phyloP scores from a whole-genome alignment of 2,797 vertebrate genomes.

The Heterohyrax brucei region DNA sequence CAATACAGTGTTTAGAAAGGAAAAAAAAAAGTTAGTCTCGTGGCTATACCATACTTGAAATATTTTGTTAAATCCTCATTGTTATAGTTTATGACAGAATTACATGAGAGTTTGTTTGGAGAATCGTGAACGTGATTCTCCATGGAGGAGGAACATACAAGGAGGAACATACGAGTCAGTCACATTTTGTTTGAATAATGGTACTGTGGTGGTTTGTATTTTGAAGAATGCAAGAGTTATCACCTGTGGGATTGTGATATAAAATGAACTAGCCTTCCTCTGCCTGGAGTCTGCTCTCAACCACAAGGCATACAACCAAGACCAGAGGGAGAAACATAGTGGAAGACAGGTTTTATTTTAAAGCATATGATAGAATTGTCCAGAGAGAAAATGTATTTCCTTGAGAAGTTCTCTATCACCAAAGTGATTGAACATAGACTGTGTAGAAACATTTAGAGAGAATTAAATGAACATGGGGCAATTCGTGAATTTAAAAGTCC shows the following conservation, averaged over 20 bases:
- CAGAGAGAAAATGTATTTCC: neutral
- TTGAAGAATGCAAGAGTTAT: constrained; percentile 8
- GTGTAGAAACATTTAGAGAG: neutral
- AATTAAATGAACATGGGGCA: neutral
- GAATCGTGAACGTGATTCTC: neutral
- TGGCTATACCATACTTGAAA: neutral
- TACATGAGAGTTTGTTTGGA: constrained; percentile 4
- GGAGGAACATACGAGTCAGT: neutral
- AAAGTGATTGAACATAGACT: neutral
- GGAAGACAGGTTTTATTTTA: neutral
- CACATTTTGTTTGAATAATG: neutral
- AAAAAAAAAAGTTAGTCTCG: neutral
- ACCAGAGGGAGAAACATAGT: neutral
- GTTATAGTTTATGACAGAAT: neutral
- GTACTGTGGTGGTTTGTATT: neutral
- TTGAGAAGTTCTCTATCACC: neutral
- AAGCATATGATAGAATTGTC: neutral
- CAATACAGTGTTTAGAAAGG: constrained; percentile 23
- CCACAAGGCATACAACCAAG: neutral
- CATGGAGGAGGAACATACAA: neutral
- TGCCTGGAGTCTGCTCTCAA: neutral
- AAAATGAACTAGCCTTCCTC: neutral
- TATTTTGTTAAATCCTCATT: neutral
- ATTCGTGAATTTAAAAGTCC: neutral
- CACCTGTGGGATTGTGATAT: neutral